These are phyloP conservation scores for Coendou prehensilis DNA, from an alignment of 2,797 vertebrate genomes.

Conservation along the genomic window DNA sequence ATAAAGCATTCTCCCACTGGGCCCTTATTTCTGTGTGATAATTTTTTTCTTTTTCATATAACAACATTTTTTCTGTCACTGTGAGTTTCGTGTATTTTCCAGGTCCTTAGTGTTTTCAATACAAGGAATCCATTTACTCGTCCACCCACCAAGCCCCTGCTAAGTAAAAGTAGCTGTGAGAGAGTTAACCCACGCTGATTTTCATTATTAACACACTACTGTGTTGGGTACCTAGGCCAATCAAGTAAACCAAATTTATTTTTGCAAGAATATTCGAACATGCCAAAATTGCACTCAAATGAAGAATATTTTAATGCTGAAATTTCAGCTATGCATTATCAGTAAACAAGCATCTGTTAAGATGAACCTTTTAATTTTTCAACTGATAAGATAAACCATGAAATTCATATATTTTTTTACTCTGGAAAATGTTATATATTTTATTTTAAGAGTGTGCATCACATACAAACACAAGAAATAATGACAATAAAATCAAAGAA, in stretches of 20 bases:
- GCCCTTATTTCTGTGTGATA: too few relatives aligned
- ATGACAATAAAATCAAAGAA: neutral
- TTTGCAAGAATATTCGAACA: neutral
- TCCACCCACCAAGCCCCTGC: neutral
- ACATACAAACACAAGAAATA: neutral
- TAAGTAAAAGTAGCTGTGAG: neutral
- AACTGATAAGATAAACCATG: neutral
- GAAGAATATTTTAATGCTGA: neutral
- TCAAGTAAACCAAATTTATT: neutral
- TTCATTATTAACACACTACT: neutral
- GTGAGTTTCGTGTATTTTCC: neutral
- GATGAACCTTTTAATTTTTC: neutral
- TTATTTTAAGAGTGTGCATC: neutral
- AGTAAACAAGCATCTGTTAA: neutral
- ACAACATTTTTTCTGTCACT: neutral
- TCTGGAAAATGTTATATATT: neutral
- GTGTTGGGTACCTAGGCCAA: neutral
- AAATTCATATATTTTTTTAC: neutral
- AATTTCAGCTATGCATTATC: neutral
- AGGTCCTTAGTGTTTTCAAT: neutral
- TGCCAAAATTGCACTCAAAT: neutral
- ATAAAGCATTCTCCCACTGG: neutral
- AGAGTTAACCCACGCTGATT: neutral
- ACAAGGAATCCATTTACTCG: neutral
- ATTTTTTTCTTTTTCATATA: too few relatives aligned